Percentiles rank a stretch among this genome's conserved stretches.
These are phyloP conservation scores for Alentia gelatinosa DNA, from an alignment of 2,888 invertebrate species.

Conservation along the genomic window DNA sequence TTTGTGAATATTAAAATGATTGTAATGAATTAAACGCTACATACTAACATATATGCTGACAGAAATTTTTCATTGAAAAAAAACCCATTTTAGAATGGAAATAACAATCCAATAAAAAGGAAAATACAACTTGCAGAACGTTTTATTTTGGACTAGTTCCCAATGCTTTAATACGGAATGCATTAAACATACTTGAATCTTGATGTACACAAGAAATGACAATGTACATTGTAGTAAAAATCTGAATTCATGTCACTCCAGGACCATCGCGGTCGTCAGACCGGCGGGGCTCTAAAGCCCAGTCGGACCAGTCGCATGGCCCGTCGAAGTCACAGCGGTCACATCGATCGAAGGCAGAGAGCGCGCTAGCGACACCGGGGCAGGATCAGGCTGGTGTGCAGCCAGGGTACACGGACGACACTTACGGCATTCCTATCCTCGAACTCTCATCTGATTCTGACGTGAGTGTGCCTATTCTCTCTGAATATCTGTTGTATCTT, in stretches of 20 bases:
- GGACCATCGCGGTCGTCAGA: background rate
- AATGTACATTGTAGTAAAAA: too few relatives aligned
- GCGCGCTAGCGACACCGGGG: background rate
- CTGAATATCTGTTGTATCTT: background rate
- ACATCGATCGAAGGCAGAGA: background rate
- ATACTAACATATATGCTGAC: too few relatives aligned
- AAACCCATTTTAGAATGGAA: too few relatives aligned
- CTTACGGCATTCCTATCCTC: slow-evolving; percentile 76
- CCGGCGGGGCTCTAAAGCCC: background rate
- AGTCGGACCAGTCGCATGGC: background rate
- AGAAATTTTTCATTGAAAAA: too few relatives aligned
- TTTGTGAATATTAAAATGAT: too few relatives aligned
- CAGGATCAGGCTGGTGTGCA: slow-evolving; percentile 5
- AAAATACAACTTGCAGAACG: too few relatives aligned
- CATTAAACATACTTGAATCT: too few relatives aligned
- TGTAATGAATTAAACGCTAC: too few relatives aligned
- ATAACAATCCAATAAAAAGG: too few relatives aligned
- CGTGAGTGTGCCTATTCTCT: slow-evolving; percentile 14
- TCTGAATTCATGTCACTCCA: background rate
- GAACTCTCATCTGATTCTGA: slow-evolving; percentile 64
- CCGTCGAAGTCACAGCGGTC: background rate
- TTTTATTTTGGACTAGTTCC: too few relatives aligned
- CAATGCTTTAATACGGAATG: too few relatives aligned
- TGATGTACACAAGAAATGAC: too few relatives aligned
- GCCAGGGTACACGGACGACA: slow-evolving; percentile 67